phyloP scores from a whole-genome alignment of 2,888 invertebrate species.

The Drosophila eohydei region DNA sequence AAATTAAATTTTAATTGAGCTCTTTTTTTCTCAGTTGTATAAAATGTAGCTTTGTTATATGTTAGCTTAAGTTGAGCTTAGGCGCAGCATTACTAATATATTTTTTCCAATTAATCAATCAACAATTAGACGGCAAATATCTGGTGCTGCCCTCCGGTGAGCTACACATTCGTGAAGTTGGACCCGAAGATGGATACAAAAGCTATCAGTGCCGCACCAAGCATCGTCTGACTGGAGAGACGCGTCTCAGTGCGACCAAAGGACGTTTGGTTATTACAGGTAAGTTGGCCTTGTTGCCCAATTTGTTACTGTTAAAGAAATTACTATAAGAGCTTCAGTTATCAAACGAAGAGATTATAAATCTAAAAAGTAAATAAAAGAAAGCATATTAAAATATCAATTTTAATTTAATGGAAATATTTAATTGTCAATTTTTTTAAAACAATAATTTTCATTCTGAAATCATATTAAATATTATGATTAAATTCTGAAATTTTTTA shows the following conservation, averaged over 20 bases:
- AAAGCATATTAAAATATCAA: no score
- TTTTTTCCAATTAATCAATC: slow-evolving; percentile 14
- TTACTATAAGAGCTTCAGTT: slow-evolving; percentile 23
- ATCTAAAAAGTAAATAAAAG: neutral
- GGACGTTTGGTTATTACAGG: slow-evolving; percentile 97
- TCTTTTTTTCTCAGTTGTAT: slow-evolving; percentile 34
- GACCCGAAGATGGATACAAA: slow-evolving; percentile 97
- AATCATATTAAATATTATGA: no score
- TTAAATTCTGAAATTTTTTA: no score
- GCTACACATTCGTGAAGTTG: slow-evolving; percentile 97
- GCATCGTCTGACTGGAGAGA: slow-evolving; percentile 96
- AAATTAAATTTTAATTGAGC: slow-evolving; percentile 45
- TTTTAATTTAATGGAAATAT: no score
- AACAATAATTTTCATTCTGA: no score
- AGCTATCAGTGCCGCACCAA: slow-evolving; percentile 97
- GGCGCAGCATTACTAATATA: slow-evolving; percentile 33
- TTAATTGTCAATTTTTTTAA: no score
- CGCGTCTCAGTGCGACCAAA: slow-evolving; percentile 95
- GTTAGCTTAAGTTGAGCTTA: slow-evolving; percentile 13
- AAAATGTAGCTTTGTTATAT: slow-evolving; percentile 41
- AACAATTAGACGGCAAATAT: slow-evolving; percentile 94
- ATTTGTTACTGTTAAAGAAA: slow-evolving; percentile 13
- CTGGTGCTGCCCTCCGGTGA: slow-evolving; percentile 97
- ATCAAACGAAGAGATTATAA: neutral
- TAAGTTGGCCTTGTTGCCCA: slow-evolving; percentile 87